These are phyloP conservation scores for Cosmia trapezina DNA, from an alignment of 2,888 invertebrate species.

Conservation along the genomic window DNA sequence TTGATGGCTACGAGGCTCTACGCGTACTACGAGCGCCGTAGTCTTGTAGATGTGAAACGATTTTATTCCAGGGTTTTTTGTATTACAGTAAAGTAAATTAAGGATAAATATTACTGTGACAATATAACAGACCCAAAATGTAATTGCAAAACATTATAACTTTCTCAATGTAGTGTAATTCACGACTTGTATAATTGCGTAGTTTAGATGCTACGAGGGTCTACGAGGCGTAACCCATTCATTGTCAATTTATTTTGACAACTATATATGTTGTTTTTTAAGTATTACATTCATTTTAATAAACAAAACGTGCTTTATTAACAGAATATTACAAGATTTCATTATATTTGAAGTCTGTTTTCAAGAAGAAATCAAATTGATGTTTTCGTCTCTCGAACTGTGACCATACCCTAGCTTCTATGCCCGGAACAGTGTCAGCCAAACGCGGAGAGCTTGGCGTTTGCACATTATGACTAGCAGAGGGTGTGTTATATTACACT, in stretches of 20 bases:
- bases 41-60: neutral
- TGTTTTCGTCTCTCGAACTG: conserved; percentile 67
- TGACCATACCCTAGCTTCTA: conserved; percentile 68
- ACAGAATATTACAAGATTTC: neutral
- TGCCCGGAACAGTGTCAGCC: conserved; percentile 86
- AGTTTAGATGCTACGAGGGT: conserved; percentile 7
- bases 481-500: conserved; percentile 74
- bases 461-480: conserved; percentile 89
- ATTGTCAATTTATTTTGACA: neutral
- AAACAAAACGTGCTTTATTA: neutral
- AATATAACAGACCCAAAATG: neutral
- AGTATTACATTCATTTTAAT: neutral
- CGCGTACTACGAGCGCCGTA: neutral
- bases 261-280: no score
- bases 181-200: neutral
- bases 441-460: conserved; percentile 88
- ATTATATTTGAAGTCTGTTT: neutral
- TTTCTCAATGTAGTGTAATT: neutral
- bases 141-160: no score
- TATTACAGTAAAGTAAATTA: neutral
- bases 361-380: neutral
- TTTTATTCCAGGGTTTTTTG: neutral
- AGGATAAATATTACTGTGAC: neutral
- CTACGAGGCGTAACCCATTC: conserved; percentile 11
- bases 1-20: conserved; percentile 13